Base-by-base conservation (phyloP, 2,113 vertebrate genomes). In the Bubo scandiacus region DNA sequence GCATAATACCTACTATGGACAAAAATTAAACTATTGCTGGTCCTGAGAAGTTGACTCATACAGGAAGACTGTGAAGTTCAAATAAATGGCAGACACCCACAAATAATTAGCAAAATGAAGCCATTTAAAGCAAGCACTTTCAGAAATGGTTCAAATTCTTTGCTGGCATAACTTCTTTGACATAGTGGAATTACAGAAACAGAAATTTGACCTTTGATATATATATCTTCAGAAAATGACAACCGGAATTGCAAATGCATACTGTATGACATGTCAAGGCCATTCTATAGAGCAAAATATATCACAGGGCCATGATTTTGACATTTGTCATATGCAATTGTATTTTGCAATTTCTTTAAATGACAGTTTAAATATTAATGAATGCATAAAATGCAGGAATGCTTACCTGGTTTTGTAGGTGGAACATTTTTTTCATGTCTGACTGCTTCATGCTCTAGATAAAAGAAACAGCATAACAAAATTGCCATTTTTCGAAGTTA, bases 381-480 rank as follows among this genome's bases (percentile, higher is more conserved):
- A 47, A 83, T 47, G 32, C 6, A 36, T n/a, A 62, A 94, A 90
- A 57, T 20, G 5, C 6, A 72, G 52, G 30, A 93, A 4, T 59
- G 4, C 72, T 58, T 96, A 98, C 98, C 96, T 96, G 94, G 36
- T 96, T 98, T 98, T 90, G 77, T 82, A 83, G 62, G 47, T 13
- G 42, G 55, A 85, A 23, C n/a, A 52, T 78, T 70, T 96, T 97
- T 98, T 85, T 95, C 86, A 22, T 83, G 96, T 74, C 34, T 92
- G 61, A 92, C 72, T 92, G 32, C 21, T 96, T 98, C 92, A 54
- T 70, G 96, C 86, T 96, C 98, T 98, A 95, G 36, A 95, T 19
- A 82, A 70, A 93, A 74, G 74, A 80, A 96, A 67, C 2, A 96
- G 1, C 4, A 61, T 36, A 36, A 86, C 1, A 75, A 87, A 72